Evolutionary conservation across 2,113 vertebrate species (phyloP), one percentile per base, ranked within the genome.

Genomic region (Gracilinanus agilis): DNA sequence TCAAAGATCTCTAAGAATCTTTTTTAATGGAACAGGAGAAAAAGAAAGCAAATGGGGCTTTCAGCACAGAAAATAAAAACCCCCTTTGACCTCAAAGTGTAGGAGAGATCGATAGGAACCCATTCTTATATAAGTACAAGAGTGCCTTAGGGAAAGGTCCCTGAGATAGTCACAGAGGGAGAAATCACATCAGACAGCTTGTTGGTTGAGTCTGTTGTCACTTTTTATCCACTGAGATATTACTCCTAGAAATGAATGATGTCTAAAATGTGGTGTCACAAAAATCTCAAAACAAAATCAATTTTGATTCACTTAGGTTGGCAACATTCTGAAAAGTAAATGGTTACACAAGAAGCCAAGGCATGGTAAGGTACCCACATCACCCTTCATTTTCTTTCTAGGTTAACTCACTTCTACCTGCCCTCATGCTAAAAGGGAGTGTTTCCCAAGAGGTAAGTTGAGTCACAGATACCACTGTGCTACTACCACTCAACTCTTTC

Each of bases 31-130:
- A 83, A 40, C 21, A 5, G 0, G 34, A 8, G 44, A 21, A 7
- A 9, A 61, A 10, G 1, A 56, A 27, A 1, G 10, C n/a, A 0
- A 40, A 21, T 9, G 61, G 67, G 40, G 13, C 92, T 44, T 9
- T 9, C 0, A 3, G 55, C 90, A 21, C 11, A 0, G 24, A 9
- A 24, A 0, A 90, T 0, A 1, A 29, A 25, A 0, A 0, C 44
- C 10, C 0, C 29, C 1, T 2, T 7, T 53, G 88, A 21, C 88
- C 9, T 1, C 1, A 24, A 34, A 3, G 49, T 1, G 0, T 5
- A 8, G n/a, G 11, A 3, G 7, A 2, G 19, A 24, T 10, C 1
- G 0, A 1, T 0, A 8, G 49, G 8, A 4, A 44, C 16, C n/a
- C n/a, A 1, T 40, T 27, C 0, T 1, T 0, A 24, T 27, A 0